A percentile compares a stretch with the other conserved stretches of the same genome.
These are phyloP conservation scores for Chrysochloris asiatica DNA, from an alignment of 2,113 vertebrate species.

Conservation along the genomic window DNA sequence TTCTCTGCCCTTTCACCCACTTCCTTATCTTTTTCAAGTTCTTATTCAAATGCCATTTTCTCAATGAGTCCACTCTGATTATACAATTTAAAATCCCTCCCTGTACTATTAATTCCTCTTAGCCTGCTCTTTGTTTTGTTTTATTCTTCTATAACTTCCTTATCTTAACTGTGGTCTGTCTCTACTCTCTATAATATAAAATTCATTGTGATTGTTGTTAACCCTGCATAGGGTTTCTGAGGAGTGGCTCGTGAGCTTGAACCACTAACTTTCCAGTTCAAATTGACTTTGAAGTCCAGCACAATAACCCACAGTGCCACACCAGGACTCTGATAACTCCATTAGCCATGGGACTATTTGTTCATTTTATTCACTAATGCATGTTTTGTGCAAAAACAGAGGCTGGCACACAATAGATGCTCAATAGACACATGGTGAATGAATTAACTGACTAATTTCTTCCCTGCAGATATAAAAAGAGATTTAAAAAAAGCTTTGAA, in stretches of 20 bases:
- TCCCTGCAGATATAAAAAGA: background rate
- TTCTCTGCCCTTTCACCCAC: background rate
- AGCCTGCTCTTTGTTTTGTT: background rate
- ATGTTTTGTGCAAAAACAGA: background rate
- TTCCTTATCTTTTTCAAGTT: background rate
- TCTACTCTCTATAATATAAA: background rate
- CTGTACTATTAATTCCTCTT: background rate
- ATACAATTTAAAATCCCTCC: slow-evolving; percentile 23
- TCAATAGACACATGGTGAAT: background rate
- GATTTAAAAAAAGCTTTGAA: slow-evolving; percentile 14
- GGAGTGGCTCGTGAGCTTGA: no score
- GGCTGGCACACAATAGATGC: background rate
- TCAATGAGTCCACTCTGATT: background rate
- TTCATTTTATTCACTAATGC: background rate
- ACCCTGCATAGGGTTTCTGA: no score
- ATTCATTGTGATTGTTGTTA: no score
- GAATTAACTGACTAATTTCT: slow-evolving; percentile 11
- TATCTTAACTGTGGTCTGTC: background rate
- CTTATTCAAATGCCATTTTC: background rate
- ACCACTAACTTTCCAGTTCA: no score
- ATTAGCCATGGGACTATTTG: background rate
- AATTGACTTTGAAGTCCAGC: no score
- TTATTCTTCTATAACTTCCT: background rate
- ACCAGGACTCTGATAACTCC: no score
- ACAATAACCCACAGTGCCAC: no score